These are phyloP conservation scores for Chascanopsetta lugubris DNA, from an alignment of 2,113 vertebrate species.

Conservation along the genomic window DNA sequence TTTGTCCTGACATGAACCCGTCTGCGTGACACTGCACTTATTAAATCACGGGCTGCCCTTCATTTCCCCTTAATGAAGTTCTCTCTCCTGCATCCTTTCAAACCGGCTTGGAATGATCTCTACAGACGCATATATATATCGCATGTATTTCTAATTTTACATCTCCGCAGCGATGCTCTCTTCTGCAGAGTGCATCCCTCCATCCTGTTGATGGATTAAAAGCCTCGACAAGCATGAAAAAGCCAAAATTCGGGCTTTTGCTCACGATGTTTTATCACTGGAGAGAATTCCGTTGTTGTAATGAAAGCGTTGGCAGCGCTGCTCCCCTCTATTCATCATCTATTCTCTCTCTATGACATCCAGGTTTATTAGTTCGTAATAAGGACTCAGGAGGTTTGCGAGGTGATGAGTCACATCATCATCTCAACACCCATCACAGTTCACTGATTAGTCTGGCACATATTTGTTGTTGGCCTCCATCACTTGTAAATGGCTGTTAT, in stretches of 20 bases:
- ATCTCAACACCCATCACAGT: constrained; percentile 2
- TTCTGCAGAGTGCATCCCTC: background rate
- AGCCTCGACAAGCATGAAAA: background rate
- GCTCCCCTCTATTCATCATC: background rate
- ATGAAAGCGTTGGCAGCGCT: constrained; percentile 6
- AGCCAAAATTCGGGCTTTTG: background rate
- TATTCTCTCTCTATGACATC: background rate
- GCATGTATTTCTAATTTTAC: background rate
- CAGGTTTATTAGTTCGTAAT: background rate
- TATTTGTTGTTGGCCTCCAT: constrained; percentile 15
- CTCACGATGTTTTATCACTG: background rate
- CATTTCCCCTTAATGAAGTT: constrained; percentile 23
- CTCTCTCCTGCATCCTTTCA: constrained; percentile 16
- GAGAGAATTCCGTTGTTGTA: background rate
- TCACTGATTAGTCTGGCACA: constrained; percentile 24
- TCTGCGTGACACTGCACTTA: background rate
- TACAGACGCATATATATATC: background rate
- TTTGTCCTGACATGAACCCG: constrained; percentile 28
- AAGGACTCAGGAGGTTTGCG: constrained; percentile 3
- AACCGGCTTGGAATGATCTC: background rate
- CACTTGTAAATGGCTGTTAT: constrained; percentile 11
- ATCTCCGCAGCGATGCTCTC: background rate
- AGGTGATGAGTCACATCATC: constrained; percentile 13
- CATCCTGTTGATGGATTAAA: background rate
- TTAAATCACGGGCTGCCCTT: constrained; percentile 8